phyloP scores from a whole-genome alignment of 2,797 vertebrate species.

The Ctenopoma multispine region DNA sequence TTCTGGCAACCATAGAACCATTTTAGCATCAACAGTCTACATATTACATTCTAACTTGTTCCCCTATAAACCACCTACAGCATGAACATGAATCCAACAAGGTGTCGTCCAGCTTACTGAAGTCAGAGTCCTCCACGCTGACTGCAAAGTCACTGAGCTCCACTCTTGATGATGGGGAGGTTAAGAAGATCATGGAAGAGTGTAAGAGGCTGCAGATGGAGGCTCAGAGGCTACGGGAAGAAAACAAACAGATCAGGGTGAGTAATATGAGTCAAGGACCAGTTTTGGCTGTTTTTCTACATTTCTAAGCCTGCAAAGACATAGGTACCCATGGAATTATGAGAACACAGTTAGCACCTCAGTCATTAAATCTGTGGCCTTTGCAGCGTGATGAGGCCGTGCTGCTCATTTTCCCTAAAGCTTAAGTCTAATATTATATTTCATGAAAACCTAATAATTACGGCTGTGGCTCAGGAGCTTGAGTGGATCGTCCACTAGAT shows the following conservation, averaged over 20 bases:
- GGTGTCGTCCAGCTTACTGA: slow-evolving; percentile 92
- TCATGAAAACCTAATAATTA: slow-evolving; percentile 4
- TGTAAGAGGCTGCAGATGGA: slow-evolving; percentile 96
- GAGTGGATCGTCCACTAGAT: background rate
- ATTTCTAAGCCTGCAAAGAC: background rate
- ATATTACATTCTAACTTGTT: slow-evolving; percentile 28
- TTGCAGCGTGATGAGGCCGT: background rate
- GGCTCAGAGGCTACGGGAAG: slow-evolving; percentile 97
- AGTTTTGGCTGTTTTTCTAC: background rate
- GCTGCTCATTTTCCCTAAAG: background rate
- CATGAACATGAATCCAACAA: slow-evolving; percentile 95
- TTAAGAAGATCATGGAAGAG: slow-evolving; percentile 97
- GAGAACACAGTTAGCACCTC: background rate
- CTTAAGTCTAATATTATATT: background rate
- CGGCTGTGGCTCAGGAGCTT: background rate
- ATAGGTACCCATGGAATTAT: too few relatives aligned
- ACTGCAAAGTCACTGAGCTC: slow-evolving; percentile 91
- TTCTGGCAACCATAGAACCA: slow-evolving; percentile 42
- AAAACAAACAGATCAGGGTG: slow-evolving; percentile 98
- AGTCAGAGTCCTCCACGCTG: slow-evolving; percentile 92
- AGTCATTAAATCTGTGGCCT: background rate
- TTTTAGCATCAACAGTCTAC: slow-evolving; percentile 20
- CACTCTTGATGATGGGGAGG: slow-evolving; percentile 92
- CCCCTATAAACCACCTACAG: slow-evolving; percentile 80
- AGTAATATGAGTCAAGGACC: slow-evolving; percentile 36